Base-by-base conservation (phyloP, 2,797 vertebrate species). In the Tapirus indicus region DNA sequence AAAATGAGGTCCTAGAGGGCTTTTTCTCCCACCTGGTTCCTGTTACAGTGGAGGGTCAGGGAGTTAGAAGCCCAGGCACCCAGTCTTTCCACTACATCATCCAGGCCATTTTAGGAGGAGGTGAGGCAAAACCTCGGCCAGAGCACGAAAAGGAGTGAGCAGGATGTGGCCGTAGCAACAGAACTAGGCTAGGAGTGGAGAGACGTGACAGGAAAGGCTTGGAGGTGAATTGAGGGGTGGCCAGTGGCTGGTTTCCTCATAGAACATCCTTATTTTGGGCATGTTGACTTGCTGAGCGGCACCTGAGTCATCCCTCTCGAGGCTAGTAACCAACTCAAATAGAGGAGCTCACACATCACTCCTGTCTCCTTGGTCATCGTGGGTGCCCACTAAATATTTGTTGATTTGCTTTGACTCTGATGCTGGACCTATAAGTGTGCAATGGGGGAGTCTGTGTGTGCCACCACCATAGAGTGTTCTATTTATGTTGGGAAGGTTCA, bases 231-330 rank as follows among this genome's bases (percentile, higher is more conserved):
- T 0, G 74, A 95, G 92, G 69, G 52, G 77, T 44, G 78, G 92
- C 89, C 52, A 14, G 49, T 14, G 85, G 52, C 90, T 88, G 47
- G n/a, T 35, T 85, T 64, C 84, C 89, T 97, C 95, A 86, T 1
- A 66, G 91, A 79, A 83, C 87, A 80, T 11, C 82, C 95, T 97
- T 97, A 92, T 97, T 95, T 97, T 44, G 35, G 95, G 97, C 85
- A 74, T 90, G 84, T 83, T 95, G 96, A 75, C 95, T 96, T 82
- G 84, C 77, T 87, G 91, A 90, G 95, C 20, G 62, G 94, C 80
- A 14, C 92, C 95, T 98, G 97, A 98, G 95, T 98, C 97, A 97
- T 96, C 25, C 35, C 69, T 94, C 82, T 95, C 0, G 6, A 94
- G 80, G 96, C 91, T 27, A 66, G 77, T 94, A 92, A 97, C 93